Percentiles rank a stretch among this genome's conserved stretches.
These are phyloP conservation scores for Gymnodraco acuticeps DNA, from an alignment of 2,797 vertebrate species.

Conservation along the genomic window DNA sequence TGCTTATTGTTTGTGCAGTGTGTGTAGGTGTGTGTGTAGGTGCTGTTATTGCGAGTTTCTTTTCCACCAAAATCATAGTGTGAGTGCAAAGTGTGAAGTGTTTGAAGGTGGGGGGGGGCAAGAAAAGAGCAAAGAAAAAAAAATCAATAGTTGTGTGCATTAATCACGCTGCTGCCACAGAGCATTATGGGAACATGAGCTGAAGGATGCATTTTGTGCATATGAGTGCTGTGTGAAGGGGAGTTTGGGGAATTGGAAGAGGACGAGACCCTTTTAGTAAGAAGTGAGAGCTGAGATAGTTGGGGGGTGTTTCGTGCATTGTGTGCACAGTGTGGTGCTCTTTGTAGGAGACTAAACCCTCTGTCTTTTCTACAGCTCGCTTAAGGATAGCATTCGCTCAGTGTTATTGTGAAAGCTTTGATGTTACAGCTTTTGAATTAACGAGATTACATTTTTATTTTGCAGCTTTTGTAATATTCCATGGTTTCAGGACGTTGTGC, in stretches of 20 bases:
- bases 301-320: constrained; percentile 35
- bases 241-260: constrained; percentile 79
- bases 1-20: constrained; percentile 40
- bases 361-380: constrained; percentile 35
- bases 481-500: not conserved
- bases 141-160: constrained; percentile 94
- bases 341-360: constrained; percentile 27
- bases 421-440: constrained; percentile 38
- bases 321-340: constrained; percentile 29
- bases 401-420: constrained; percentile 45
- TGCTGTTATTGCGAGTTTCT: constrained; percentile 13
- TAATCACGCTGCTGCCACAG: constrained; percentile 91
- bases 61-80: constrained; percentile 10
- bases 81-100: constrained; percentile 37
- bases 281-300: constrained; percentile 51
- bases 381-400: constrained; percentile 4
- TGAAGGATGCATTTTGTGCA: constrained; percentile 87
- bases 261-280: constrained; percentile 75
- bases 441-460: constrained; percentile 40
- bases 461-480: constrained; percentile 3
- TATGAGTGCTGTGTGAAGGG: constrained; percentile 74
- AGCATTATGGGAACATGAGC: constrained; percentile 89
- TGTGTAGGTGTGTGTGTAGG: constrained; percentile 1
- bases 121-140: constrained; percentile 50
- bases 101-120: constrained; percentile 38